Base-by-base conservation (phyloP, 2,113 vertebrate species). In the Xenus cinereus region DNA sequence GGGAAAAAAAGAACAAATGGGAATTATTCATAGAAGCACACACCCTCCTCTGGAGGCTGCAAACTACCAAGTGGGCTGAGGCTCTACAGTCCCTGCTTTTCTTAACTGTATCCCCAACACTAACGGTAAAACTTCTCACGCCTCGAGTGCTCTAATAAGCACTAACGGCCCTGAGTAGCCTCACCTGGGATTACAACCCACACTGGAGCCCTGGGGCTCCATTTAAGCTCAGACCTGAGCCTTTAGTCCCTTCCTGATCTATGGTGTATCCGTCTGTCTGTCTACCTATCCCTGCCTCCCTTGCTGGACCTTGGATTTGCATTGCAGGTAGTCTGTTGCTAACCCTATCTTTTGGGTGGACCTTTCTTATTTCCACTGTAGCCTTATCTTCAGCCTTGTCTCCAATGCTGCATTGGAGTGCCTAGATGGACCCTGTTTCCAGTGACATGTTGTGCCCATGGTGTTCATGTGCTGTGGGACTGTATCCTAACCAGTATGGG, bases 191-290 rank as follows among this genome's bases (percentile, higher is more conserved):
- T 6, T 18, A 2, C 5, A 3, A 4, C 2, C 12, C 50, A 45
- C 50, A 62, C 24, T 54, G 10, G 17, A 54, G 6, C 7, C 13
- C 28, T 50, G 16, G 11, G 18, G 7, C 15, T 54, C 51, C 9
- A 51, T 57, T 86, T 66, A 67, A 95, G 45, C 28, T 87, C 76
- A 71, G 26, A 64, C 2, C 19, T 32, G 46, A 43, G 14, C 2
- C 1, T 14, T 10, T 0, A 3, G 0, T 6, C 1, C 2, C 2
- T 71, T 71, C 2, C 2, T 27, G 16, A 37, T 12, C 7, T 69
- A 19, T n/a, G 6, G 3, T 24, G 13, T 2, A 6, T 35, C 3
- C 9, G 7, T 33, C 32, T 7, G 12, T 57, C 32, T 11, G 8
- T 33, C 10, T 7, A 2, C 39, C 10, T 0, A 12, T 3, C 7